phyloP scores from a whole-genome alignment of 2,888 invertebrate genomes.

The Lepidocyrtinus sp. region DNA sequence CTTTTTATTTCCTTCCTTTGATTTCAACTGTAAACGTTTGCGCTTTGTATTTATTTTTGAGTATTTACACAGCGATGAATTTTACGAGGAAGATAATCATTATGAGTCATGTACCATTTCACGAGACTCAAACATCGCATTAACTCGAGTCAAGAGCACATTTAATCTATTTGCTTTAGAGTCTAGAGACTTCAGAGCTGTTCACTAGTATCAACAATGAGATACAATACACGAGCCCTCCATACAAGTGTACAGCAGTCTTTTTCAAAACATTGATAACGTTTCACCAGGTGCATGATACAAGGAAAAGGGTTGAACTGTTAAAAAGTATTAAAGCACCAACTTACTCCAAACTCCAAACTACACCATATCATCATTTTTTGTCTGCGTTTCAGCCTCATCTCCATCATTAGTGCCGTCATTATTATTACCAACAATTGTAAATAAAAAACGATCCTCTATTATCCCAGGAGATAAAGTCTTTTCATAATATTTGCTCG shows the following conservation, averaged over 20 bases:
- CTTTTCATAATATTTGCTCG: constrained; percentile 54
- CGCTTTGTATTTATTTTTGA: background rate
- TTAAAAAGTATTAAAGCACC: constrained; percentile 27
- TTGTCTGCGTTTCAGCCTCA: constrained; percentile 8
- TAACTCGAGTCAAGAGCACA: no score
- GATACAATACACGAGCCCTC: background rate
- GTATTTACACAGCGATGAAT: constrained; percentile 4
- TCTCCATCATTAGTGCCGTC: constrained; percentile 22
- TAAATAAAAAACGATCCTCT: constrained; percentile 40
- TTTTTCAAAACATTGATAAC: no score
- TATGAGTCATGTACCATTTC: no score
- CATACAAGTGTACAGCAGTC: no score
- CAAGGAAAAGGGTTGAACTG: background rate
- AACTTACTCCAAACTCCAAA: background rate
- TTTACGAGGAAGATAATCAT: background rate
- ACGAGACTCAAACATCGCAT: background rate
- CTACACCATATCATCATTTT: background rate
- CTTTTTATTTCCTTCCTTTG: background rate
- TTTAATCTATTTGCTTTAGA: no score
- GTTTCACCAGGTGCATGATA: background rate
- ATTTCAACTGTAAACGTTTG: background rate
- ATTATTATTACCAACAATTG: constrained; percentile 38
- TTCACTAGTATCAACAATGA: constrained; percentile 44
- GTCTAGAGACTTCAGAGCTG: background rate
- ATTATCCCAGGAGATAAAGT: constrained; percentile 15